Base-by-base conservation (phyloP, 2,113 vertebrate species). In the Syrmaticus mikado region DNA sequence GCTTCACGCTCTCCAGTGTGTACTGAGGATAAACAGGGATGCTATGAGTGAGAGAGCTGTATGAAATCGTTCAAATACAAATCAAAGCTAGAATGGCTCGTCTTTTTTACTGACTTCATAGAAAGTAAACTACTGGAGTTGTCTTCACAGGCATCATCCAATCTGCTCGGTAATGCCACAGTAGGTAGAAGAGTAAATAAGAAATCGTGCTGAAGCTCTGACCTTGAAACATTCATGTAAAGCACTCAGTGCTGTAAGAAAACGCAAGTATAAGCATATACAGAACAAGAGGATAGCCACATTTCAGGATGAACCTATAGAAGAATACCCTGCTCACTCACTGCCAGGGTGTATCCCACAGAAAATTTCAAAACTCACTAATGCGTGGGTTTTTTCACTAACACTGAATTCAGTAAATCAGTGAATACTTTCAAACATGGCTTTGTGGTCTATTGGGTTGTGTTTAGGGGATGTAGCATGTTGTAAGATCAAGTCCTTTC, bases 11-110 rank as follows among this genome's bases (percentile, higher is more conserved):
- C 94, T 95, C 77, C 82, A 80, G 87, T 81, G 53, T 70, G 90
- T 73, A 41, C 71, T 92, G 85, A 96, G 60, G 76, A 92, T 90
- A 94, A 97, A 94, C 86, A 96, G 86, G 75, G 79, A 93, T 78
- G 89, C 82, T 91, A 88, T 62, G 85, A 95, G 87, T 85, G 83
- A 87, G 82, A 73, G 75, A 80, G 46, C 36, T 77, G 50, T 40
- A 77, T 89, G 92, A 94, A 96, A 90, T 78, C 50, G 70, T 86
- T 96, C 70, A 91, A 94, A 94, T 78, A 92, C 79, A 90, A 95
- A 95, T 88, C 76, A 94, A 81, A 88, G 65, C 38, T 76, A 50
- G 64, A 89, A 72, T 58, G 22, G 53, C 84, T 96, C 89, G 20
- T 86, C 22, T 92, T 86, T 55, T 90, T 87, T 76, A 82, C 62